These are phyloP conservation scores for Galaxias olidus DNA, from an alignment of 2,797 vertebrate species.

Conservation along the genomic window DNA sequence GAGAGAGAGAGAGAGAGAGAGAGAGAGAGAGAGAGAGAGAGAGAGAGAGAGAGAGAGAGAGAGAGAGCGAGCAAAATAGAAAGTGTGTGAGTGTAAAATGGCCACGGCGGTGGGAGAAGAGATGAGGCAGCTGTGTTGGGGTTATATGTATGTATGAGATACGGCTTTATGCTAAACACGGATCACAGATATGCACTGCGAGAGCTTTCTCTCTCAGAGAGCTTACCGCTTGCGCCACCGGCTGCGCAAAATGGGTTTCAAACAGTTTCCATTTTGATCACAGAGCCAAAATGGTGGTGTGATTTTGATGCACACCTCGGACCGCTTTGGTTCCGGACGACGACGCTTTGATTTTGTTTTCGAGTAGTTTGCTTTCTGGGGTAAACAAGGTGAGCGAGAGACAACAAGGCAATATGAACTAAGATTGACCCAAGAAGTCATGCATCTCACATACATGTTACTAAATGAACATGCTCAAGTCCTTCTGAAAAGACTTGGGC, in stretches of 20 bases:
- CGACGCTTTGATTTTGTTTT: too few species aligned
- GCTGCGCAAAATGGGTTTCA: neutral
- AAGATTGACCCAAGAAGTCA: constrained; percentile 8
- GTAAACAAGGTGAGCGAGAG: neutral
- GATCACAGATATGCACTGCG: neutral
- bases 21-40: neutral
- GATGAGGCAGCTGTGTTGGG: neutral
- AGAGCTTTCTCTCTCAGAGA: neutral
- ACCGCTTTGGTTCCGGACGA: too few species aligned
- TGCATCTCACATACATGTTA: constrained; percentile 15
- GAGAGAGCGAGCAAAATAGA: too few species aligned
- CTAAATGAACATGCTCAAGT: constrained; percentile 12
- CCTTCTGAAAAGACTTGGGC: neutral
- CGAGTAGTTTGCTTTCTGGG: neutral
- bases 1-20: neutral
- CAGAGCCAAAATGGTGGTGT: neutral
- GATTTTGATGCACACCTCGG: neutral
- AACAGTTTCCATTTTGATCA: neutral
- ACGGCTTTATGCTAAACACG: neutral
- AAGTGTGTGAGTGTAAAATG: neutral
- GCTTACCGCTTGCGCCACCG: neutral
- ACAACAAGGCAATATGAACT: constrained; percentile 11
- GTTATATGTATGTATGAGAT: constrained; percentile 1
- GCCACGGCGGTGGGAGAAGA: neutral
- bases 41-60: constrained; percentile 12